Evolutionary conservation across 1,140 invertebrate species (phyloP).

Genomic region (Yoshiicerus persimilis): DNA sequence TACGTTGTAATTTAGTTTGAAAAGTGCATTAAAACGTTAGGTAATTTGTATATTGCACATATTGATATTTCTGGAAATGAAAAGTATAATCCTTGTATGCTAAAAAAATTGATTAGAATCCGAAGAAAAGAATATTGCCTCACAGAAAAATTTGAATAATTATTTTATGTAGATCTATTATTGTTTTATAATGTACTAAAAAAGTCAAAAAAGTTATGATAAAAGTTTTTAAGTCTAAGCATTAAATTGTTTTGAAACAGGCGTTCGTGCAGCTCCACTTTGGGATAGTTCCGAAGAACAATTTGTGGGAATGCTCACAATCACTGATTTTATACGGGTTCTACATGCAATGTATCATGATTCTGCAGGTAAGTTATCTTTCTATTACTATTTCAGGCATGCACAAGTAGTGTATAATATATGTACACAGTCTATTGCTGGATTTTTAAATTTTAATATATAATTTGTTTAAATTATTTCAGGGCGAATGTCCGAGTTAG

Average conservation of each 20-base stretch:
- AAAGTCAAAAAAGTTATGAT: not conserved
- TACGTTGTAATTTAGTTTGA: too few relatives aligned
- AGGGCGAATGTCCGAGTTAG: slow-evolving; percentile 85
- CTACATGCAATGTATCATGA: slow-evolving; percentile 94
- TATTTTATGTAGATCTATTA: too few relatives aligned
- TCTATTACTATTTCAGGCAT: not conserved
- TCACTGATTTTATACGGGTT: slow-evolving; percentile 99
- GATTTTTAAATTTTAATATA: slow-evolving; percentile 42
- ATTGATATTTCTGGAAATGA: too few relatives aligned
- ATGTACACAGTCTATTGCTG: not conserved
- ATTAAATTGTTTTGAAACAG: slow-evolving; percentile 54
- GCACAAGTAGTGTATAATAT: not conserved
- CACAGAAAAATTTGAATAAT: too few relatives aligned
- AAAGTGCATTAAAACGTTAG: too few relatives aligned
- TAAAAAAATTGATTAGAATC: too few relatives aligned
- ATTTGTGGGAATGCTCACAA: slow-evolving; percentile 97
- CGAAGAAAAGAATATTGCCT: too few relatives aligned
- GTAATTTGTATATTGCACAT: too few relatives aligned
- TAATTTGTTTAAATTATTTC: slow-evolving; percentile 38
- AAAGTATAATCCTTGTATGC: too few relatives aligned
- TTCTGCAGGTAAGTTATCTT: slow-evolving; percentile 56
- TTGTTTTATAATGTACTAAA: too few relatives aligned
- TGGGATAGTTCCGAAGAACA: slow-evolving; percentile 92
- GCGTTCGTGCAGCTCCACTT: slow-evolving; percentile 93
- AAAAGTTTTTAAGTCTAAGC: not conserved